phyloP scores from a whole-genome alignment of 2,113 vertebrate genomes.

The Labrus mixtus region DNA sequence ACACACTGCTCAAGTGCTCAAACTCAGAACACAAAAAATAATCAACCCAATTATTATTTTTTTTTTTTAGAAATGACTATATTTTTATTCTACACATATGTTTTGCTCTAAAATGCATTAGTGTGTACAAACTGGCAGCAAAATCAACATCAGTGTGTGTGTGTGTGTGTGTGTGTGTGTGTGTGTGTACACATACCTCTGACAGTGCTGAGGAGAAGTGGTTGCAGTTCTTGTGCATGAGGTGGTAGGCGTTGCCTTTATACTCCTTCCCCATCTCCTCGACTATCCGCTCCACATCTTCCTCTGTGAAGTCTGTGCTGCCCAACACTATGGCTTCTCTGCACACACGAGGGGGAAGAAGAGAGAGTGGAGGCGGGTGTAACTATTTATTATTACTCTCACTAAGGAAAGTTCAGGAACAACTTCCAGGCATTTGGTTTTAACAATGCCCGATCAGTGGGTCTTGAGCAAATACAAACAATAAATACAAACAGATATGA shows the following conservation, averaged over 20 bases:
- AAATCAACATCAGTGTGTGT: neutral
- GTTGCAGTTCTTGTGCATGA: conserved; percentile 99
- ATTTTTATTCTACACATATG: neutral
- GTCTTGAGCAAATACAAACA: too few species aligned
- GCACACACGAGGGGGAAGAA: conserved; percentile 10
- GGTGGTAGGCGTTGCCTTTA: conserved; percentile 98
- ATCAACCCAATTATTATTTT: too few species aligned
- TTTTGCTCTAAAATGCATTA: neutral
- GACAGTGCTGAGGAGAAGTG: conserved; percentile 98
- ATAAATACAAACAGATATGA: too few species aligned
- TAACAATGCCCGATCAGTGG: neutral
- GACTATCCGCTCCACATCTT: conserved; percentile 96
- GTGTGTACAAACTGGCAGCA: neutral
- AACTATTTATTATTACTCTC: neutral
- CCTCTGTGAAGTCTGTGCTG: conserved; percentile 97
- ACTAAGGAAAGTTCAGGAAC: neutral
- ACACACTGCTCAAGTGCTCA: neutral
- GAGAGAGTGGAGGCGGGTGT: neutral
- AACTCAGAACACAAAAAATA: neutral
- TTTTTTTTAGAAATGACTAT: neutral
- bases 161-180: neutral
- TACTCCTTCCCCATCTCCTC: conserved; percentile 99
- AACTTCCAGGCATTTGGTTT: neutral
- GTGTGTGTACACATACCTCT: conserved; percentile 84
- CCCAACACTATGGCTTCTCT: conserved; percentile 98